Conservation (phyloP, 2,113 vertebrate genomes). For the Grammomys dolichurus region DNA sequence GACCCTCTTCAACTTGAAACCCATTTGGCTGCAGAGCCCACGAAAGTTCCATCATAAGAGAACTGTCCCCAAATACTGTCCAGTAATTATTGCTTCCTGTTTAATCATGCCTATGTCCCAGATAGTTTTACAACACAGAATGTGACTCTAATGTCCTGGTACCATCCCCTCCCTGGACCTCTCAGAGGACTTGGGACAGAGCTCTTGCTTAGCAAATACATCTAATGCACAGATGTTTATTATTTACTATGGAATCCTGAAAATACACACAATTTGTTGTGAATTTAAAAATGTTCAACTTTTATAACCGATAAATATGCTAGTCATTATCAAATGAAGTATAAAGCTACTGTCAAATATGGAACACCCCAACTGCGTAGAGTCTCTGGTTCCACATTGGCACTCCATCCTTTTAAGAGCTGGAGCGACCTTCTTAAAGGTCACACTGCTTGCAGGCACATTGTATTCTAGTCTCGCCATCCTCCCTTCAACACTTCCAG, state of each 20-base stretch:
- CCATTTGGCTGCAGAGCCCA: neutral
- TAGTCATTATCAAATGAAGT: neutral
- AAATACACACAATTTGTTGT: neutral
- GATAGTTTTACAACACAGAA: neutral
- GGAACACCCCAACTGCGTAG: neutral
- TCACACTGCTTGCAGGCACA: neutral
- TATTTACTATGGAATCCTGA: neutral
- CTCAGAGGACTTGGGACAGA: no score
- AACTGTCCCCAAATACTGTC: neutral
- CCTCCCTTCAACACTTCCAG: neutral
- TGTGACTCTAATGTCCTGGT: neutral
- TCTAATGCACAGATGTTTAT: neutral
- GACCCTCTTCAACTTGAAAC: fast-evolving
- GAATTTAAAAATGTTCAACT: neutral
- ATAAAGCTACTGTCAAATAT: neutral
- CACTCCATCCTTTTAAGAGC: no score
- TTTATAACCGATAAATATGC: neutral
- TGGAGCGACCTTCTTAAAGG: neutral
- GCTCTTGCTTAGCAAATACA: neutral
- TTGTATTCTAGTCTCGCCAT: neutral
- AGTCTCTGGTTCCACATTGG: neutral
- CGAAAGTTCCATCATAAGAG: neutral
- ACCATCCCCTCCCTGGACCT: neutral
- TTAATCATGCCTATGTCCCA: neutral
- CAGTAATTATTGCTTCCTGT: neutral